phyloP scores from a whole-genome alignment of 2,797 vertebrate species.

The Myotis daubentonii region DNA sequence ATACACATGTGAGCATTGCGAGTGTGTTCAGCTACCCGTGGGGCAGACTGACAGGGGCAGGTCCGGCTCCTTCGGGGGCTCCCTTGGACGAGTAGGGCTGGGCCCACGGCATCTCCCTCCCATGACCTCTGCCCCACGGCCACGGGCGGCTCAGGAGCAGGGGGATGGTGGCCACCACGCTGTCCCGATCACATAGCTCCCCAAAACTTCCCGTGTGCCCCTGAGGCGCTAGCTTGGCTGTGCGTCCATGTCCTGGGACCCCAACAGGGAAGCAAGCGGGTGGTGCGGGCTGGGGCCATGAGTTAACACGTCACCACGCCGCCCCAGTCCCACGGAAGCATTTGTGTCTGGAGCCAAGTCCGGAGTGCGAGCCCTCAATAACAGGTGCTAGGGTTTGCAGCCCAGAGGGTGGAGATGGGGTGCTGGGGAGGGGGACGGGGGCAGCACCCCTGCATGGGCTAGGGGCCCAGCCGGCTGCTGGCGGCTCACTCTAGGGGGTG shows the following conservation, averaged over 20 bases:
- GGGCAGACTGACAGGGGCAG: rapidly evolving
- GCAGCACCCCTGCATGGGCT: rapidly evolving
- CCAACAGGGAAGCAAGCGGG: rapidly evolving
- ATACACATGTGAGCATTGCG: too few relatives aligned
- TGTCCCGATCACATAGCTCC: not conserved
- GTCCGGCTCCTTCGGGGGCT: not conserved
- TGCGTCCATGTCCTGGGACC: rapidly evolving
- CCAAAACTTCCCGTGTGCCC: not conserved
- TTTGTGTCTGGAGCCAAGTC: not conserved
- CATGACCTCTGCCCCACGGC: not conserved
- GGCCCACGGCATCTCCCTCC: not conserved
- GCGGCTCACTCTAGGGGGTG: rapidly evolving
- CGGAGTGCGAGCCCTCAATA: rapidly evolving
- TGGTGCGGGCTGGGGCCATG: rapidly evolving
- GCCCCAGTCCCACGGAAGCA: rapidly evolving
- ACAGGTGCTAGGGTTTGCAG: too few relatives aligned
- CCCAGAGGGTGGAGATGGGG: rapidly evolving
- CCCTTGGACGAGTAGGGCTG: too few relatives aligned
- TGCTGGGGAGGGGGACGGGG: rapidly evolving
- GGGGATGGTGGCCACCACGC: rapidly evolving
- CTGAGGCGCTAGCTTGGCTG: rapidly evolving
- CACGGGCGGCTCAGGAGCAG: not conserved
- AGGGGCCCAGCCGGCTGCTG: rapidly evolving
- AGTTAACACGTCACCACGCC: not conserved
- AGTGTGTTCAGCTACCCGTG: too few relatives aligned